phyloP scores from a whole-genome alignment of 1,140 invertebrate species.

The Bombus balteatus region DNA sequence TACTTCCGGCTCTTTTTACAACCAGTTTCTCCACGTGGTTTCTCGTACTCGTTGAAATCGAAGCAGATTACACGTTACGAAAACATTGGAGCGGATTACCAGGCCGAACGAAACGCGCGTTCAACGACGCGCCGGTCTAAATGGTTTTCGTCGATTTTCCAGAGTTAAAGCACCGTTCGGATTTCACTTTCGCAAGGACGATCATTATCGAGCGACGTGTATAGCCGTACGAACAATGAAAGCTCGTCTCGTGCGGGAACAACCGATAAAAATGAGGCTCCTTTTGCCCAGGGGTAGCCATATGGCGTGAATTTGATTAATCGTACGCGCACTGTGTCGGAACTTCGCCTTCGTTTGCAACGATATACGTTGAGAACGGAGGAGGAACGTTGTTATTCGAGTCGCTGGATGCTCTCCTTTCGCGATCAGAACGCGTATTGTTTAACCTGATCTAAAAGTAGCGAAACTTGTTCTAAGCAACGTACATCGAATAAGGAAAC shows the following conservation, averaged over 20 bases:
- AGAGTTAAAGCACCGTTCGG: neutral
- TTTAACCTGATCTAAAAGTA: neutral
- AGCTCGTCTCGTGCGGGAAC: slow-evolving; percentile 34
- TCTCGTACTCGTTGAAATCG: neutral
- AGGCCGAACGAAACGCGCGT: neutral
- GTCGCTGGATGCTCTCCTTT: neutral
- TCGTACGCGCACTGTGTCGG: slow-evolving; percentile 42
- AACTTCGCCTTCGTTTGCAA: slow-evolving; percentile 45
- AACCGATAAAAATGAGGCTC: slow-evolving; percentile 51
- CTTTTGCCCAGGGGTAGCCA: slow-evolving; percentile 55
- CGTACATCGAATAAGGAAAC: slow-evolving; percentile 13
- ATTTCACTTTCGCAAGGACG: slow-evolving; percentile 54
- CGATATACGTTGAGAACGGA: slow-evolving; percentile 30
- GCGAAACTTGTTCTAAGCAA: neutral
- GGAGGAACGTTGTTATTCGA: slow-evolving; percentile 46
- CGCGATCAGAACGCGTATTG: neutral
- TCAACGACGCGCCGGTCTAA: no score
- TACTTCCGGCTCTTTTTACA: neutral
- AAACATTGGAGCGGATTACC: neutral
- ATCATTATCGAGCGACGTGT: slow-evolving; percentile 1
- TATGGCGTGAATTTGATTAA: slow-evolving; percentile 71
- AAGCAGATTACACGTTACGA: neutral
- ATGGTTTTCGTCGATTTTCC: neutral
- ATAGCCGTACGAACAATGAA: slow-evolving; percentile 41
- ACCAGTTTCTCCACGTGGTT: neutral